Evolutionary conservation across 2,797 vertebrate species (phyloP), one percentile per base, ranked within the genome.

Genomic region (Clamator glandarius): DNA sequence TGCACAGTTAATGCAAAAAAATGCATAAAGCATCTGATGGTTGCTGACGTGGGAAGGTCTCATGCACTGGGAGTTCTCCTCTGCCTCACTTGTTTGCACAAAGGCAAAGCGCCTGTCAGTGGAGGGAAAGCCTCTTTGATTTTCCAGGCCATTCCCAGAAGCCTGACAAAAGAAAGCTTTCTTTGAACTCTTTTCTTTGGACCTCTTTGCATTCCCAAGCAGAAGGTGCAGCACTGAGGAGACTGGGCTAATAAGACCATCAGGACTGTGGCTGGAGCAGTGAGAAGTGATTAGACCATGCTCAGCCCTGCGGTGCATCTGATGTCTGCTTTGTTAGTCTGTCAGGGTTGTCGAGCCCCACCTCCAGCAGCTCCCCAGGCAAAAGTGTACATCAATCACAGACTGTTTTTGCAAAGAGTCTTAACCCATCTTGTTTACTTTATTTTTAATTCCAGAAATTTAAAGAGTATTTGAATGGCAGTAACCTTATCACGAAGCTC

Each of bases 391-490:
- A 3, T 31, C 68, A 74, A 0, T 36, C 8, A 20, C 5, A 8
- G 33, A 16, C 42, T 31, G 4, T 8, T n/a, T 8, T 68, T 68
- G 78, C 68, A 62, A n/a, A 14, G 14, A 39, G 23, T 21, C 63
- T 85, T 33, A 92, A 76, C 69, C 20, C 57, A 39, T 61, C 28
- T 35, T 51, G 8, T 85, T 63, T 87, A 73, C 69, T 93, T 70
- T 91, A 28, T 95, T 83, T 76, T 48, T 67, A 20, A 89, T 97
- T 97, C n/a, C 98, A 99, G 99, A 99, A 99, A 97, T 99, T 99
- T 96, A 99, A 99, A 91, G 99, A 99, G 91, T 99, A 98, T 94
- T 97, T 99, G 97, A 99, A 99, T 33, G 99, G 99, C 96, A 99
- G 99, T 95, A 99, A 99, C 96, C 99, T 99, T 84, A 99, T 99